Evolutionary conservation across 2,113 vertebrate species (phyloP).

Genomic region (Panthera tigris): DNA sequence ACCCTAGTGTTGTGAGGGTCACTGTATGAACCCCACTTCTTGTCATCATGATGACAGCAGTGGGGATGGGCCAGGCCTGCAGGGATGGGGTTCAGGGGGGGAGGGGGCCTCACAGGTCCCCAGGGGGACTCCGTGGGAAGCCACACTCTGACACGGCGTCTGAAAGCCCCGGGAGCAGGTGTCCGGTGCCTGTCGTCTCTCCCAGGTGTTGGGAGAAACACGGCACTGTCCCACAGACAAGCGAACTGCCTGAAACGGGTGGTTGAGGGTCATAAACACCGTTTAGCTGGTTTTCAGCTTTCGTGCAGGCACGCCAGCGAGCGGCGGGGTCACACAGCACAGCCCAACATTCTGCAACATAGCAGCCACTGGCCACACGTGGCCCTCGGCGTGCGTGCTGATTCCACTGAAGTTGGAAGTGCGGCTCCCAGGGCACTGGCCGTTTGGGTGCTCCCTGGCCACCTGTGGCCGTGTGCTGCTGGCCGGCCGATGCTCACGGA

Average conservation of each 20-base stretch:
- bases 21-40: fast-evolving
- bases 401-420: too few relatives aligned
- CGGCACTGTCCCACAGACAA: fast-evolving
- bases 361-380: background rate
- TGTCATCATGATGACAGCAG: fast-evolving
- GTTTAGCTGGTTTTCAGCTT: background rate
- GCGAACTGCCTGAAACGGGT: fast-evolving
- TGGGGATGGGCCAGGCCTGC: fast-evolving
- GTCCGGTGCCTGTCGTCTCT: fast-evolving
- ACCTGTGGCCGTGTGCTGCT: background rate
- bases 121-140: fast-evolving
- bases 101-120: background rate
- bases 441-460: background rate
- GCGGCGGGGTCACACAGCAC: background rate
- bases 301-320: fast-evolving
- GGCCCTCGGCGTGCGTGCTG: fast-evolving
- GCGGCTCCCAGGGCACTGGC: background rate
- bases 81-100: fast-evolving
- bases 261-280: fast-evolving
- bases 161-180: background rate
- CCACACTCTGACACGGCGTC: background rate
- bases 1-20: fast-evolving
- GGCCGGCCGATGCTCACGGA: fast-evolving
- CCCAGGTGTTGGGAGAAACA: background rate
- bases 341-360: fast-evolving